Evolutionary conservation across 2,888 invertebrate species (phyloP), one percentile per base, ranked within the genome.

Genomic region (Athalia cordata): DNA sequence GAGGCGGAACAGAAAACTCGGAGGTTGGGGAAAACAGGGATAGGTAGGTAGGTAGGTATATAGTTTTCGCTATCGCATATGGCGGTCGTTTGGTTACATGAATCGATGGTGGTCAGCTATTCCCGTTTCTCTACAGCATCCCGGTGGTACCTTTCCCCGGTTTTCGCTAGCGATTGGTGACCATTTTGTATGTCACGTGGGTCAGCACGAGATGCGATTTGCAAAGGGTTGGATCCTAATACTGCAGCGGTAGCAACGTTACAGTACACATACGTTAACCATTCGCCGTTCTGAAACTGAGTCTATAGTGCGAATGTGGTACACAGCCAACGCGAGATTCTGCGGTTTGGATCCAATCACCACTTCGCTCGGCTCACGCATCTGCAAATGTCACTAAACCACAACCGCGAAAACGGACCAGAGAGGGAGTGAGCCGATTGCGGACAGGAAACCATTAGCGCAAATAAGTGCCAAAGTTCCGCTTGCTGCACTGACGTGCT

Each of bases 311-410:
- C 29, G 29, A 29, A 29, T 29, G 57, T 29, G 57, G 72, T 59
- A 72, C 68, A 68, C 72, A 57, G 59, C 47, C 29, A 29, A 29
- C 29, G 72, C 9, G 72, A 57, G 72, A 72, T 61, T 52, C 75
- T 61, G 64, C 75, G 75, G 75, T 75, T n/a, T 8, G 52, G 75
- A 62, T 75, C 75, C 75, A 75, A 75, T 75, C 75, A 75, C 62
- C 55, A 15, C 13, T n/a, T 2, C 29, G 2, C 75, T 64, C 62
- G 59, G 62, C 75, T 75, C 75, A 64, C 75, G 64, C 75, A 75
- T 75, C 75, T 75, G 75, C 64, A 75, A 75, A 62, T 75, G 75
- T 62, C 75, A 75, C 75, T 11, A 62, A 64, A 75, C 75, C 75
- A 45, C 75, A 75, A 64, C 64, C 64, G 50, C 75, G 15, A 59